Conservation (phyloP, 35 echinoderm and acorn worm genomes). For the Ophiothrix spiculata region DNA sequence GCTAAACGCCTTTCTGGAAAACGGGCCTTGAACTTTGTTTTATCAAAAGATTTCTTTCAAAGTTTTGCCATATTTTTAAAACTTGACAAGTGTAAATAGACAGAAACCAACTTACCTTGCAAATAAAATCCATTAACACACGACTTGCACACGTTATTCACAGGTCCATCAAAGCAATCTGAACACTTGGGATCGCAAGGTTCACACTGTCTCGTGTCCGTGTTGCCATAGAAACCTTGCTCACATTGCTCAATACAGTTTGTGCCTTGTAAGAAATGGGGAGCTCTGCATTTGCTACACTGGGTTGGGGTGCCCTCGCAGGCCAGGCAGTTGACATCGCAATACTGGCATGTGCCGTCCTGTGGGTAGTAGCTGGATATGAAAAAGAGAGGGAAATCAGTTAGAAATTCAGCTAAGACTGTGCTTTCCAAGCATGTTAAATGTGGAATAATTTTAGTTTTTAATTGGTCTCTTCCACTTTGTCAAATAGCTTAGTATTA, state of each 20-base stretch:
- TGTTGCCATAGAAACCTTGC: constrained; percentile 67
- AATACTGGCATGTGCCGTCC: constrained; percentile 44
- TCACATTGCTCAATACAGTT: constrained; percentile 46
- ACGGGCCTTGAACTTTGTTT: too few species aligned
- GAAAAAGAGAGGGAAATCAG: neutral
- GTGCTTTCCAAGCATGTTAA: neutral
- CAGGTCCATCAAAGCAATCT: constrained; percentile 73
- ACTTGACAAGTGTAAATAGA: neutral
- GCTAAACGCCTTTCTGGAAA: too few species aligned
- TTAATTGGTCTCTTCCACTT: neutral
- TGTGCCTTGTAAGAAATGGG: constrained; percentile 51
- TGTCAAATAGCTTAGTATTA: neutral
- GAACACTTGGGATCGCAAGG: constrained; percentile 50
- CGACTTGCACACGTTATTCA: constrained; percentile 46
- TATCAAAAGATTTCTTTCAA: too few species aligned
- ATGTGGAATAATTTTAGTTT: neutral
- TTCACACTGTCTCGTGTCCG: constrained; percentile 23
- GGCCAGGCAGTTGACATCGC: constrained; percentile 34
- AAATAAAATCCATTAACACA: constrained; percentile 59
- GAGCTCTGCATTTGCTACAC: constrained; percentile 51
- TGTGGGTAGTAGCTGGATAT: constrained; percentile 46
- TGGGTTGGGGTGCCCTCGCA: constrained; percentile 30
- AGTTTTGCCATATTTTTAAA: neutral
- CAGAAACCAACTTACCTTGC: constrained; percentile 51
- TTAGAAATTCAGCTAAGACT: neutral